These are phyloP conservation scores for Lutjanus argentimaculatus DNA, from an alignment of 2,797 vertebrate species.

Conservation along the genomic window DNA sequence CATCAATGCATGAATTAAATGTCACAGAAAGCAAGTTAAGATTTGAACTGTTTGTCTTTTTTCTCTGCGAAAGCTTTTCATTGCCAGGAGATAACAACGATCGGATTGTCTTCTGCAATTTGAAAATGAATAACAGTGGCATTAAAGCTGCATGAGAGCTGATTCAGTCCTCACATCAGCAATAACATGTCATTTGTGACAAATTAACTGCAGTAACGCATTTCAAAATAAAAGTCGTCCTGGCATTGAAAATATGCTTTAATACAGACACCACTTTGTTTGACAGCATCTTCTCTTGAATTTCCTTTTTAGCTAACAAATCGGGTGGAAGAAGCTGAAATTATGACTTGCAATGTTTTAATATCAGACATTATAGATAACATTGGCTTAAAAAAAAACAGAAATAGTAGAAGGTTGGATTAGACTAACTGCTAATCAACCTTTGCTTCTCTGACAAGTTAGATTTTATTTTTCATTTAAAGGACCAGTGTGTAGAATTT, in stretches of 20 bases:
- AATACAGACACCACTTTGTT: not conserved
- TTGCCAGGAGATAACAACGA: constrained; percentile 21
- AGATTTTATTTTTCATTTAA: too few species aligned
- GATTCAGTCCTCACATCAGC: constrained; percentile 31
- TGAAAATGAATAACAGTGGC: constrained; percentile 32
- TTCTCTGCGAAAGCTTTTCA: constrained; percentile 13
- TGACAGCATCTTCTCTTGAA: not conserved
- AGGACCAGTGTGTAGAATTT: too few species aligned
- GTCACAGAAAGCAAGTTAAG: constrained; percentile 33
- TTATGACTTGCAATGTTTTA: constrained; percentile 3
- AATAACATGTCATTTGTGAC: constrained; percentile 27
- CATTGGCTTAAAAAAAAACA: not conserved
- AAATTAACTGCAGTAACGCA: constrained; percentile 8
- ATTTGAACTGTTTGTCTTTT: constrained; percentile 33
- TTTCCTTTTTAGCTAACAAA: not conserved
- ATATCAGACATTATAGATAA: not conserved
- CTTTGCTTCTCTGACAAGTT: not conserved
- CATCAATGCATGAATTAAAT: constrained; percentile 43
- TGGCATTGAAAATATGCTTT: constrained; percentile 25
- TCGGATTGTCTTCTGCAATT: constrained; percentile 25
- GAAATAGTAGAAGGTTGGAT: not conserved
- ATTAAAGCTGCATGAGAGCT: constrained; percentile 47
- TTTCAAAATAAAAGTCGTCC: constrained; percentile 20
- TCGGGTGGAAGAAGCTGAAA: not conserved
- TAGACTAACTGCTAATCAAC: not conserved